These are phyloP conservation scores for Petrolisthes cinctipes DNA, from an alignment of 2,888 invertebrate genomes.

Conservation along the genomic window DNA sequence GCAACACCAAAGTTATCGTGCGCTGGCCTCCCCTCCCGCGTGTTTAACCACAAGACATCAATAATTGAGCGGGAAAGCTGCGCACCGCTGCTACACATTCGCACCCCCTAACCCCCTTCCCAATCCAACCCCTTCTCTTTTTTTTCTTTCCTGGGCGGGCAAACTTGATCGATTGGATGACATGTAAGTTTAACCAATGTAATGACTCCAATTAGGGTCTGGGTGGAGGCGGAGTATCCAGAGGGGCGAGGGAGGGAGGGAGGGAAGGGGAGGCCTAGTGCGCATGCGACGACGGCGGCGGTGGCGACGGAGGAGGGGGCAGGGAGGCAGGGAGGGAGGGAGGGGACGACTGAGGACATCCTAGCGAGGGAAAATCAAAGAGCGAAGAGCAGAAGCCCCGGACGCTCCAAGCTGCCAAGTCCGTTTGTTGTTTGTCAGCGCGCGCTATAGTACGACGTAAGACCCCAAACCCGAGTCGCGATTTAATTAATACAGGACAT, in stretches of 20 bases:
- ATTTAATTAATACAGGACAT: neutral
- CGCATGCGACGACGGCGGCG: slow-evolving; percentile 33
- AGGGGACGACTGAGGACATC: slow-evolving; percentile 12
- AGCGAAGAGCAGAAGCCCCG: slow-evolving; percentile 47
- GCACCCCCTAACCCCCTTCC: slow-evolving; percentile 14
- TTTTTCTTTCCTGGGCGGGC: slow-evolving; percentile 41
- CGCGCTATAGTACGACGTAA: neutral
- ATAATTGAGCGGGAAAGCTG: slow-evolving; percentile 62
- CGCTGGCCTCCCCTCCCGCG: slow-evolving; percentile 50
- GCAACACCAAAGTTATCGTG: slow-evolving; percentile 57
- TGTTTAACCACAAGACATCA: slow-evolving; percentile 64
- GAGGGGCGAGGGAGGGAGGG: slow-evolving; percentile 29
- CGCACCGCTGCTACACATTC: slow-evolving; percentile 46
- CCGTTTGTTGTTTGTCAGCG: neutral
- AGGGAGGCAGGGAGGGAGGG: slow-evolving; percentile 18
- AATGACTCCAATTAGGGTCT: slow-evolving; percentile 62
- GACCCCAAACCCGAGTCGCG: neutral
- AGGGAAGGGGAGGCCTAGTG: slow-evolving; percentile 21
- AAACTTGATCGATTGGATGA: slow-evolving; percentile 62
- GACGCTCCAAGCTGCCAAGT: slow-evolving; percentile 15
- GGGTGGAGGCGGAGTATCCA: slow-evolving; percentile 38
- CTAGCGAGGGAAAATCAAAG: slow-evolving; percentile 48
- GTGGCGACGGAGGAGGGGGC: neutral
- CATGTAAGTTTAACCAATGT: slow-evolving; percentile 65
- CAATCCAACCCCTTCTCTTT: slow-evolving; percentile 12